These are phyloP conservation scores for Brachionus rubens DNA, from an alignment of 1,140 invertebrate genomes.

Conservation along the genomic window DNA sequence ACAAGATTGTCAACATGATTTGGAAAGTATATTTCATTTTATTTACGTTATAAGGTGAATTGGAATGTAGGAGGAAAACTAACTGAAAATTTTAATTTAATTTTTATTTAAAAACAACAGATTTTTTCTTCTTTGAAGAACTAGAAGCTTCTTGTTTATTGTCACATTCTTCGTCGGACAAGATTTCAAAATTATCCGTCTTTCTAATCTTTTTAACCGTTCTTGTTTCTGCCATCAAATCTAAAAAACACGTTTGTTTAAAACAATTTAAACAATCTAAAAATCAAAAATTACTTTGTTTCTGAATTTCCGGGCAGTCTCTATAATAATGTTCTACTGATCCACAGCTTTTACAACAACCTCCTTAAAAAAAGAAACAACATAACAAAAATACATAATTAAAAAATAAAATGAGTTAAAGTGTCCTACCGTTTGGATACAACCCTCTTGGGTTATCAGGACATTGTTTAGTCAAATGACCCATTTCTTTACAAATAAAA, in stretches of 20 bases:
- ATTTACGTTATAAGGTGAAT: no score
- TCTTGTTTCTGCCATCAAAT: conserved; percentile 15
- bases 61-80: no score
- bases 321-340: conserved; percentile 79
- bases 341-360: conserved; percentile 75
- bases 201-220: conserved; percentile 20
- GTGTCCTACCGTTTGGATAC: conserved; percentile 71
- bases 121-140: conserved; percentile 15
- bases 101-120: conserved; percentile 23
- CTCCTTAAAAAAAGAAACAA: conserved; percentile 54
- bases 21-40: no score
- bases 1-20: no score
- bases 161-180: conserved; percentile 20
- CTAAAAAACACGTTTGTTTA: background rate
- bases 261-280: background rate
- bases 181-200: conserved; percentile 4
- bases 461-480: conserved; percentile 61
- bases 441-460: conserved; percentile 67
- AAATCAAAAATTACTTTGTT: conserved; percentile 13
- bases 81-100: no score
- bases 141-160: background rate
- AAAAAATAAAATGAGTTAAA: conserved; percentile 20
- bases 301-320: conserved; percentile 68
- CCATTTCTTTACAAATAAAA: conserved; percentile 61
- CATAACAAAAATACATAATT: background rate